These are phyloP conservation scores for Catharus minimus DNA, from an alignment of 2,113 vertebrate species.

Conservation along the genomic window DNA sequence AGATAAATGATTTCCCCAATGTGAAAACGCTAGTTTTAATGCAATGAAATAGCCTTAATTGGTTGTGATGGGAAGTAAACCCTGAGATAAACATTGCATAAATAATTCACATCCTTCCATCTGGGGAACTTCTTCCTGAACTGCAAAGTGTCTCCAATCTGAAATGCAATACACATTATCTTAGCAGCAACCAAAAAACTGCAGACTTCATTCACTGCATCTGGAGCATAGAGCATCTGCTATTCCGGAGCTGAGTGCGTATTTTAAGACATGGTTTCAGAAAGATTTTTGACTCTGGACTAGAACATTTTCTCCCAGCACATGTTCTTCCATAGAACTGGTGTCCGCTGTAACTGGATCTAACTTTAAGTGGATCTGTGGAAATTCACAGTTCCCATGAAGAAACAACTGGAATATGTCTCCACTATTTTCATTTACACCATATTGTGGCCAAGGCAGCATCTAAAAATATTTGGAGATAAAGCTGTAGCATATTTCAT, in stretches of 20 bases:
- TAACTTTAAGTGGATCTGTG: background rate
- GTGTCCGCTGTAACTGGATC: background rate
- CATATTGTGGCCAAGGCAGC: background rate
- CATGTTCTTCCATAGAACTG: background rate
- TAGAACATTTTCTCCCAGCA: background rate
- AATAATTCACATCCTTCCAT: slow-evolving; percentile 78
- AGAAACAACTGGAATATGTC: background rate
- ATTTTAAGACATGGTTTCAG: slow-evolving; percentile 16
- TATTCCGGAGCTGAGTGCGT: background rate
- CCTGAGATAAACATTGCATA: slow-evolving; percentile 77
- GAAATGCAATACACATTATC: slow-evolving; percentile 35
- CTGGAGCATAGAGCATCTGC: slow-evolving; percentile 15
- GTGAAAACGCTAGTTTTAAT: slow-evolving; percentile 77
- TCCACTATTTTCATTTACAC: background rate
- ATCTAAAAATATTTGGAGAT: background rate
- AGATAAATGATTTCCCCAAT: slow-evolving; percentile 74
- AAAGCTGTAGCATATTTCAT: background rate
- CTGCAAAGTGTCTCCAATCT: slow-evolving; percentile 49
- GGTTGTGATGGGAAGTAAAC: slow-evolving; percentile 79
- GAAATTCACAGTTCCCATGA: background rate
- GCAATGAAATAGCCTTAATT: slow-evolving; percentile 80
- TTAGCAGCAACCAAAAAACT: slow-evolving; percentile 38
- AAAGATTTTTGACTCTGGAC: background rate
- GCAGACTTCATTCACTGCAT: background rate
- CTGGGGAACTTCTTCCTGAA: slow-evolving; percentile 74